Conservation (phyloP, 1,140 invertebrate genomes). For the Ips nitidus region DNA sequence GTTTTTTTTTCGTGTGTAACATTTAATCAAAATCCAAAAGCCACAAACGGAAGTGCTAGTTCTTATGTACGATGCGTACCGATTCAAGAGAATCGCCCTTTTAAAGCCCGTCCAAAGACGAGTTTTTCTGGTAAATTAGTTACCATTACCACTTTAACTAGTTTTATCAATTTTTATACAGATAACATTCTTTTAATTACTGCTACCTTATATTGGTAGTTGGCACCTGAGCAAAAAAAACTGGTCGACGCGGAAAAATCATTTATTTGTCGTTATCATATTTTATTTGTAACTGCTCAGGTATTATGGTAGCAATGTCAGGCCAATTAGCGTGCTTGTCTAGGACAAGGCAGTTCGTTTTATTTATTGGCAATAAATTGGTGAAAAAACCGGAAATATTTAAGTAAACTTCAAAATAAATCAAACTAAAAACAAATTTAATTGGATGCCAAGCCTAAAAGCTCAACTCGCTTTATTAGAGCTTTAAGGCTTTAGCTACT, state of each 20-base stretch:
- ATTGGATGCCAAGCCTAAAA: no score
- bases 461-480: no score
- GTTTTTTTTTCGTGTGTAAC: no score
- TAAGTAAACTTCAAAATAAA: no score
- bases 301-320: not conserved
- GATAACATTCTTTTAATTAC: conserved; percentile 12
- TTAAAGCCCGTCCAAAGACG: not conserved
- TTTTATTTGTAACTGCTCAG: conserved; percentile 1
- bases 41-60: no score
- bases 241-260: conserved; percentile 1
- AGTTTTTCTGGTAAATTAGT: conserved; percentile 10
- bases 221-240: not conserved
- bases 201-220: conserved; percentile 9
- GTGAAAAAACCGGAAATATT: no score
- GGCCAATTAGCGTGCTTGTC: conserved; percentile 9
- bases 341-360: not conserved
- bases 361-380: not conserved
- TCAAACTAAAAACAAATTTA: no score
- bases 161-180: conserved; percentile 12
- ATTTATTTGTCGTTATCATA: conserved; percentile 7
- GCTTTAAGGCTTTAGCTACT: no score
- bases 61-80: no score
- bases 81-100: conserved; percentile 11
- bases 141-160: conserved; percentile 13
- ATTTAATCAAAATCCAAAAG: no score